Evolutionary conservation across 2,797 vertebrate genomes (phyloP).

Genomic region (Coreius guichenoti): DNA sequence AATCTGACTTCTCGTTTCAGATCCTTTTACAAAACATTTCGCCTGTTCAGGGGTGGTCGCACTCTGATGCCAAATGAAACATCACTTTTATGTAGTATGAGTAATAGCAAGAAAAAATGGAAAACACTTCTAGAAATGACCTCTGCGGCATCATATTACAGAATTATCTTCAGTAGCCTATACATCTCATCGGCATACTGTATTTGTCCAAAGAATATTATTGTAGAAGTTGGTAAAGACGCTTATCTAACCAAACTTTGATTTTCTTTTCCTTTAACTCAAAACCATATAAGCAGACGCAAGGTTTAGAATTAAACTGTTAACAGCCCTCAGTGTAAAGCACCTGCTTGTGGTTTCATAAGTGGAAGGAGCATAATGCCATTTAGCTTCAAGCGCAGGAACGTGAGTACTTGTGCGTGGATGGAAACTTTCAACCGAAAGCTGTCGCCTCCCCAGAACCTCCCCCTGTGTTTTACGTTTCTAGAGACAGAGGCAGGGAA

Average conservation of each 20-base stretch:
- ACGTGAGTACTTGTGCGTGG: slow-evolving; percentile 16
- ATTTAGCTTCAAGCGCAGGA: background rate
- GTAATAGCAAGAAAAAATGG: background rate
- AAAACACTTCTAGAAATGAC: background rate
- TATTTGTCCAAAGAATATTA: background rate
- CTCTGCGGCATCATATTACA: background rate
- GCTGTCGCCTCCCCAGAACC: slow-evolving; percentile 2
- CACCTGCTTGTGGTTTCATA: slow-evolving; percentile 10
- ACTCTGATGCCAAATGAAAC: background rate
- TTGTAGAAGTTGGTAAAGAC: background rate
- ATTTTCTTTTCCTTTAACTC: background rate
- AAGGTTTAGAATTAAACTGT: background rate
- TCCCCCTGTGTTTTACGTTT: slow-evolving; percentile 32
- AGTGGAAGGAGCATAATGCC: background rate
- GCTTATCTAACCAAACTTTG: background rate
- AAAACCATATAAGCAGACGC: background rate
- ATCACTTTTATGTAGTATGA: background rate
- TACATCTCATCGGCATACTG: background rate
- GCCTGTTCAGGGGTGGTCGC: background rate
- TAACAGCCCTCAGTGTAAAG: background rate
- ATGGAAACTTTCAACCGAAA: slow-evolving; percentile 38
- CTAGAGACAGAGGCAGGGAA: slow-evolving; percentile 18
- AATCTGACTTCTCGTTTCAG: background rate
- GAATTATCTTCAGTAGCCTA: background rate
- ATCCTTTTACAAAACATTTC: background rate